Conservation (phyloP, 2,888 invertebrate genomes). For the Nomada fucata region DNA sequence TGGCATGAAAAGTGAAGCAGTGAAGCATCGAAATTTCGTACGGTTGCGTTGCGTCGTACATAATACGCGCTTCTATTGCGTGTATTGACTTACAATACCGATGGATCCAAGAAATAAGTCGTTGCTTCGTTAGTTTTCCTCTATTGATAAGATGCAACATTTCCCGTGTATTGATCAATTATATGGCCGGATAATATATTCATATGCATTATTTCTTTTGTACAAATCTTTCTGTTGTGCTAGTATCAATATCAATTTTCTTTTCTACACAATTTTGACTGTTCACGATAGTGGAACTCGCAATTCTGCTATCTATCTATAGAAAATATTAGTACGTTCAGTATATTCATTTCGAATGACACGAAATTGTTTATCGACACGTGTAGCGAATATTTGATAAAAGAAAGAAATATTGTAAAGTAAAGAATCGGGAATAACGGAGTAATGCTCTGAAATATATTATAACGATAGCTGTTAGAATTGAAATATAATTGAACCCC, state of each 20-base stretch:
- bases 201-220: background rate
- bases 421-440: background rate
- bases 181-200: background rate
- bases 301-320: no score
- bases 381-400: no score
- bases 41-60: background rate
- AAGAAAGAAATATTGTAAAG: background rate
- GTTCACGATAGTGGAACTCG: no score
- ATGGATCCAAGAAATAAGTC: background rate
- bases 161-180: background rate
- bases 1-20: background rate
- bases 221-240: background rate
- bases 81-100: background rate
- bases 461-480: background rate
- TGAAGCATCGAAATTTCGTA: background rate
- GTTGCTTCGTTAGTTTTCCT: background rate
- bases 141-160: background rate
- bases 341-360: no score
- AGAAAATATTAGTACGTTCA: no score
- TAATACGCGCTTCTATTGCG: background rate
- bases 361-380: no score
- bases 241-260: background rate
- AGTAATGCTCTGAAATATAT: background rate
- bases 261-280: no score
- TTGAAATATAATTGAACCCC: constrained; percentile 5